Evolutionary conservation across 2,113 vertebrate species (phyloP).

Genomic region (Zosterops hypoxanthus): DNA sequence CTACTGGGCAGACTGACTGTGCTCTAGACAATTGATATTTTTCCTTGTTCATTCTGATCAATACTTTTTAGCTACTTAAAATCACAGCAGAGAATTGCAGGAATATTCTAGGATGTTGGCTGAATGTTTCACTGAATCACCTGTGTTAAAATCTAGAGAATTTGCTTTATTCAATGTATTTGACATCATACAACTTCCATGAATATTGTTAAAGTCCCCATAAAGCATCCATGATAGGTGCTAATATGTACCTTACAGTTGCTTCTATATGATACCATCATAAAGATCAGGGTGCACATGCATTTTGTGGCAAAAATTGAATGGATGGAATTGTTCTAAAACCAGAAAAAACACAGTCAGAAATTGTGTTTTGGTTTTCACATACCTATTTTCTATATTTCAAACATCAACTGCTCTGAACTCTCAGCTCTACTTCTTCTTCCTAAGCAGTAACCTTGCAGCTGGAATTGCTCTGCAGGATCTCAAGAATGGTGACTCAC

Average conservation of each 20-base stretch:
- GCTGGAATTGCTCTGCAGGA: background rate
- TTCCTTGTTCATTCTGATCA: background rate
- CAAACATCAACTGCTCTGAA: background rate
- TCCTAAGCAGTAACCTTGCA: background rate
- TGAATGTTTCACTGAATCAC: background rate
- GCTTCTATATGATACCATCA: background rate
- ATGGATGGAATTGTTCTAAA: background rate
- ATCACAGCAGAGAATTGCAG: background rate
- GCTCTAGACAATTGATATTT: background rate
- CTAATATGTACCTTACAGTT: background rate
- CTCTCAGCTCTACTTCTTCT: background rate
- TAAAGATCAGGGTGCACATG: background rate
- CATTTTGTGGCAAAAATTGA: background rate
- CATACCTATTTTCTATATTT: background rate
- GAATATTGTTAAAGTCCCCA: background rate
- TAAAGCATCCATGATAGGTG: background rate
- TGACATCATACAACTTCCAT: background rate
- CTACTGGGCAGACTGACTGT: background rate
- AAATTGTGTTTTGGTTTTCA: background rate
- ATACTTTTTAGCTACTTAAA: background rate
- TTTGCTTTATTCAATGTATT: background rate
- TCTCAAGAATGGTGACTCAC: background rate
- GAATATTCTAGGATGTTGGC: background rate
- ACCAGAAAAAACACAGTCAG: background rate
- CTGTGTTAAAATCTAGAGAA: background rate